Conservation (phyloP, 2,888 invertebrate genomes). For the Bellardia pandia region DNA sequence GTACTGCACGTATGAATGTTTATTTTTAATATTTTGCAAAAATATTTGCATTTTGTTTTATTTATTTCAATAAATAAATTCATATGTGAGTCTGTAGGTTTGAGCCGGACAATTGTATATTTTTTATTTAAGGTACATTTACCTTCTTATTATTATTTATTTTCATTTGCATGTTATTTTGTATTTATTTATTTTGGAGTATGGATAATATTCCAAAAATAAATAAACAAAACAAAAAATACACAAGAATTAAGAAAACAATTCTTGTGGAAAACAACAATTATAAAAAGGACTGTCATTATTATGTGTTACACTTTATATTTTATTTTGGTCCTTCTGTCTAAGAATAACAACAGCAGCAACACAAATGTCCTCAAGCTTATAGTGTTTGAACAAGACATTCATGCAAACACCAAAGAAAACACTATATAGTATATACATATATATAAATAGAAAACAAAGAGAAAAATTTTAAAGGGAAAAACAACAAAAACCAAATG, state of each 20-base stretch:
- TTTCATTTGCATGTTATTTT: no score
- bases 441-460: constrained; percentile 5
- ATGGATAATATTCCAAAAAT: background rate
- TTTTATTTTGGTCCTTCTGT: background rate
- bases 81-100: background rate
- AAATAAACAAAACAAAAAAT: background rate
- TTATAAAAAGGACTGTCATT: background rate
- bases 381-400: constrained; percentile 2
- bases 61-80: background rate
- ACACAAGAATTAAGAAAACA: background rate
- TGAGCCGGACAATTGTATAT: no score
- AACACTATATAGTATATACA: background rate
- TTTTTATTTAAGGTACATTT: no score
- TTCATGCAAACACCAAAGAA: background rate
- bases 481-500: background rate
- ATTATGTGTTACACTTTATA: constrained; percentile 1
- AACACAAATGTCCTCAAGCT: constrained; percentile 28
- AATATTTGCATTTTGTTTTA: background rate
- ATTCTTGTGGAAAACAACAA: constrained; percentile 9
- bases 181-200: background rate
- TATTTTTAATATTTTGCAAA: background rate
- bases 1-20: background rate
- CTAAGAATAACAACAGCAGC: constrained; percentile 18
- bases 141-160: no score
- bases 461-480: background rate